These are phyloP conservation scores for Subacronicta megacephala DNA, from an alignment of 2,888 invertebrate genomes.

Conservation along the genomic window DNA sequence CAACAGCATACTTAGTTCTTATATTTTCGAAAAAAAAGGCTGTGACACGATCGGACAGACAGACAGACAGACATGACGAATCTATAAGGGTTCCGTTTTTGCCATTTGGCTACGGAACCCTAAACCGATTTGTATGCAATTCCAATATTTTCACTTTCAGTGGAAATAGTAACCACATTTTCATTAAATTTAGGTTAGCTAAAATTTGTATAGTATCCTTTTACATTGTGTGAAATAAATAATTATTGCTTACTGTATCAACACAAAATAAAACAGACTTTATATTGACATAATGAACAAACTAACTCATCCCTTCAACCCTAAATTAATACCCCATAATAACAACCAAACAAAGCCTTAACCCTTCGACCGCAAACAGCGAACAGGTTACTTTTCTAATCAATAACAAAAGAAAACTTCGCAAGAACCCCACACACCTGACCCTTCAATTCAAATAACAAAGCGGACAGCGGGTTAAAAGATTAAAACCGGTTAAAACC, in stretches of 20 bases:
- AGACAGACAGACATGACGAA: too few relatives aligned
- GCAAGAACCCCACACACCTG: constrained; percentile 57
- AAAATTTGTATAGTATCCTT: too few relatives aligned
- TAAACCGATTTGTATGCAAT: too few relatives aligned
- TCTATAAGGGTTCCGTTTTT: too few relatives aligned
- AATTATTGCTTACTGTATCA: neutral
- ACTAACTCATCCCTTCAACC: constrained; percentile 20
- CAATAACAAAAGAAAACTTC: constrained; percentile 58
- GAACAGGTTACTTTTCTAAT: constrained; percentile 57
- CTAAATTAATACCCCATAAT: constrained; percentile 43
- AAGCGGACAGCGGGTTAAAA: constrained; percentile 65
- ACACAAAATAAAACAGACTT: neutral
- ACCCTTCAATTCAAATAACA: constrained; percentile 58
- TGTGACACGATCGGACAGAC: too few relatives aligned
- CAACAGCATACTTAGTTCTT: too few relatives aligned
- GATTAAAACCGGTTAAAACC: constrained; percentile 70
- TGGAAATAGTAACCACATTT: too few relatives aligned
- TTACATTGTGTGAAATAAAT: neutral
- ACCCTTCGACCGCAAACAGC: constrained; percentile 53
- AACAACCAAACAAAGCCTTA: constrained; percentile 46
- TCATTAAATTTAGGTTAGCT: too few relatives aligned
- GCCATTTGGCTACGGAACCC: too few relatives aligned
- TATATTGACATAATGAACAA: constrained; percentile 17
- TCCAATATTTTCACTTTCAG: too few relatives aligned
- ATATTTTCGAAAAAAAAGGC: too few relatives aligned